Conservation (phyloP, 2,113 vertebrate species). For the Symphodus melops region DNA sequence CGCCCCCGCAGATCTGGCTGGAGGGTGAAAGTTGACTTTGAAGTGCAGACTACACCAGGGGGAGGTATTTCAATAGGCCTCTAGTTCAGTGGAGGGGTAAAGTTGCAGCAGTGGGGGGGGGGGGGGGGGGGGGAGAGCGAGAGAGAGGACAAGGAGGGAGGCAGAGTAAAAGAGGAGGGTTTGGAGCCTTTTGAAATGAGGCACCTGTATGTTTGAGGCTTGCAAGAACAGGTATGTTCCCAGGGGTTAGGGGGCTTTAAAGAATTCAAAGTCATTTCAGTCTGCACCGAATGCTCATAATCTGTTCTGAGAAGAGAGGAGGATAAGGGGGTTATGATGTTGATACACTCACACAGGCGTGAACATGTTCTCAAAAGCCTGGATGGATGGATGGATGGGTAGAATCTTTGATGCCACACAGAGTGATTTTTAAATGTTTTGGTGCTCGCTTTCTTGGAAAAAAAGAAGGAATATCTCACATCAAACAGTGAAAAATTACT, state of each 20-base stretch:
- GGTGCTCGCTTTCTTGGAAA: too few relatives aligned
- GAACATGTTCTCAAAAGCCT: conserved; percentile 68
- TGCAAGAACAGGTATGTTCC: conserved; percentile 77
- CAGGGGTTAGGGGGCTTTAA: conserved; percentile 67
- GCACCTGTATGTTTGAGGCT: conserved; percentile 74
- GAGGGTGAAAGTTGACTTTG: conserved; percentile 74
- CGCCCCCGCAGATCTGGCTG: conserved; percentile 57
- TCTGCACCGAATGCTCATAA: conserved; percentile 48
- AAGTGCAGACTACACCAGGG: conserved; percentile 72
- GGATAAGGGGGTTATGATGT: conserved; percentile 57
- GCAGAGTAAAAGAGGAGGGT: conserved; percentile 48
- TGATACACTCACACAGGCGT: conserved; percentile 62
- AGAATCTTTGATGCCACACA: conserved; percentile 45
- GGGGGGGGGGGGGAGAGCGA: conserved; percentile 21
- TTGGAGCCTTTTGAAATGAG: conserved; percentile 72
- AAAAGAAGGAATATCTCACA: too few relatives aligned
- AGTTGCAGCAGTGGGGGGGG: conserved; percentile 57
- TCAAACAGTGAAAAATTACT: background rate
- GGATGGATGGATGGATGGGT: conserved; percentile 51
- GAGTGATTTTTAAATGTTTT: too few relatives aligned
- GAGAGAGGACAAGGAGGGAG: conserved; percentile 35
- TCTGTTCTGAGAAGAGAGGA: conserved; percentile 55
- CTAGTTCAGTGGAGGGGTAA: conserved; percentile 61
- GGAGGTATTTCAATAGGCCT: conserved; percentile 75
- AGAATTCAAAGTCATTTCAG: conserved; percentile 67